A percentile compares a stretch with the other conserved stretches of the same genome.
Conservation (phyloP, 1,140 invertebrate genomes). For the Drosophila mayri region DNA sequence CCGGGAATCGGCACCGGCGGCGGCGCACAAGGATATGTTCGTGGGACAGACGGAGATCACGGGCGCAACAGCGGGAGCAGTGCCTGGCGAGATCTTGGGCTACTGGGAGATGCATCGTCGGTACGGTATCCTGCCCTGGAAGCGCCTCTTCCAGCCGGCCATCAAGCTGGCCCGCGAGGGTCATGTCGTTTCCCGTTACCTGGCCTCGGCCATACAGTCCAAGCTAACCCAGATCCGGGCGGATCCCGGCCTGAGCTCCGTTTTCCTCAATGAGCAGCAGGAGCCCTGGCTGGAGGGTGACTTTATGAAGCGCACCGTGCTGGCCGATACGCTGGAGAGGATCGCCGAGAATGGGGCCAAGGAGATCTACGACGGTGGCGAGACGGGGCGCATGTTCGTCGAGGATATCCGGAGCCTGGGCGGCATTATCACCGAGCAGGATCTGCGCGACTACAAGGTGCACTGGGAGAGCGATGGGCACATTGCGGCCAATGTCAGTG, state of each 20-base stretch:
- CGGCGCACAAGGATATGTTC: slow-evolving; percentile 90
- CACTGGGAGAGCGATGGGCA: slow-evolving; percentile 87
- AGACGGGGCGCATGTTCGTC: slow-evolving; percentile 88
- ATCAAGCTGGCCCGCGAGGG: slow-evolving; percentile 91
- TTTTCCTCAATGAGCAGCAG: slow-evolving; percentile 89
- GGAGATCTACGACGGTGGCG: slow-evolving; percentile 89
- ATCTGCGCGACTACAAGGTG: slow-evolving; percentile 88
- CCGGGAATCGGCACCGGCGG: slow-evolving; percentile 92
- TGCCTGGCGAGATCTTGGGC: slow-evolving; percentile 96
- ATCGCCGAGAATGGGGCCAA: slow-evolving; percentile 89
- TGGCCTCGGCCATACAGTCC: slow-evolving; percentile 87
- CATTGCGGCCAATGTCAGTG: slow-evolving; percentile 86
- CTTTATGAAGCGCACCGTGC: slow-evolving; percentile 88
- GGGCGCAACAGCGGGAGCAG: slow-evolving; percentile 90
- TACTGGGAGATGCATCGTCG: slow-evolving; percentile 92
- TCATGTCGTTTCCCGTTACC: slow-evolving; percentile 89
- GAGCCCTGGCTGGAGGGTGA: slow-evolving; percentile 89
- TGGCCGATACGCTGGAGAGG: slow-evolving; percentile 90
- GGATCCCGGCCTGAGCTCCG: slow-evolving; percentile 87
- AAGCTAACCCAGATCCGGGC: slow-evolving; percentile 86
- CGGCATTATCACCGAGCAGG: slow-evolving; percentile 92
- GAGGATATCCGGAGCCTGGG: slow-evolving; percentile 89
- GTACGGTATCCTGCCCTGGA: slow-evolving; percentile 94
- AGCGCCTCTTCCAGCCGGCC: slow-evolving; percentile 91
- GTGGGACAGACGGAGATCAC: slow-evolving; percentile 80